These are phyloP conservation scores for Sebastes iracundus DNA, from an alignment of 2,797 vertebrate species.

Conservation along the genomic window DNA sequence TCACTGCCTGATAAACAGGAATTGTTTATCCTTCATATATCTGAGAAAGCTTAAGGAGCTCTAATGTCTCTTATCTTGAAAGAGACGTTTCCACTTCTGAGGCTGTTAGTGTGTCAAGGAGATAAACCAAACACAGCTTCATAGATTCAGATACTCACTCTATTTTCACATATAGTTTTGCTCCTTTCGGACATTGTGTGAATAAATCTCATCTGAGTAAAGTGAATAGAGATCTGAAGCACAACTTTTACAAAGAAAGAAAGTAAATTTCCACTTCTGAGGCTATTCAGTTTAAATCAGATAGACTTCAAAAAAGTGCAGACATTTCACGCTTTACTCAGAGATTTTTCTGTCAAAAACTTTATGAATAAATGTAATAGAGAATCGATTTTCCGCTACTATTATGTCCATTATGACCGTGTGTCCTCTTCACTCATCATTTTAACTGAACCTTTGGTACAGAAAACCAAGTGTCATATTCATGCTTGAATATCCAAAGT, in stretches of 20 bases:
- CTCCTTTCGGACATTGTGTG: not conserved
- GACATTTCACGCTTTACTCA: not conserved
- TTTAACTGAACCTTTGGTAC: not conserved
- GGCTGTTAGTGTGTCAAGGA: not conserved
- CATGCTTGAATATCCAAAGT: not conserved
- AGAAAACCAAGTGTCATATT: not conserved
- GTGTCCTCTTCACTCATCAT: not conserved
- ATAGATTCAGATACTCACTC: not conserved
- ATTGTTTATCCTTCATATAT: not conserved
- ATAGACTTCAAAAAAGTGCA: not conserved
- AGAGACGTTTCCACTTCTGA: slow-evolving; percentile 18
- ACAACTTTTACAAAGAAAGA: not conserved
- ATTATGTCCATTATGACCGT: not conserved
- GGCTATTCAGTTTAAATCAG: not conserved
- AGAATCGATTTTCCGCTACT: not conserved
- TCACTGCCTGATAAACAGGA: not conserved
- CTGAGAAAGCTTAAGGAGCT: slow-evolving; percentile 6
- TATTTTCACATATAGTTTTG: not conserved
- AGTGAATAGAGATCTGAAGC: not conserved
- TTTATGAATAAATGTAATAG: not conserved
- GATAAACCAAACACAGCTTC: slow-evolving; percentile 37
- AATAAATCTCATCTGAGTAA: slow-evolving; percentile 2
- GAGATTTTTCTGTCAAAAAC: not conserved
- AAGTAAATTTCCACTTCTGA: not conserved
- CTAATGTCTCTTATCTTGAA: slow-evolving; percentile 24